These are phyloP conservation scores for Phrynosoma platyrhinos DNA, from an alignment of 2,113 vertebrate genomes.

Conservation along the genomic window DNA sequence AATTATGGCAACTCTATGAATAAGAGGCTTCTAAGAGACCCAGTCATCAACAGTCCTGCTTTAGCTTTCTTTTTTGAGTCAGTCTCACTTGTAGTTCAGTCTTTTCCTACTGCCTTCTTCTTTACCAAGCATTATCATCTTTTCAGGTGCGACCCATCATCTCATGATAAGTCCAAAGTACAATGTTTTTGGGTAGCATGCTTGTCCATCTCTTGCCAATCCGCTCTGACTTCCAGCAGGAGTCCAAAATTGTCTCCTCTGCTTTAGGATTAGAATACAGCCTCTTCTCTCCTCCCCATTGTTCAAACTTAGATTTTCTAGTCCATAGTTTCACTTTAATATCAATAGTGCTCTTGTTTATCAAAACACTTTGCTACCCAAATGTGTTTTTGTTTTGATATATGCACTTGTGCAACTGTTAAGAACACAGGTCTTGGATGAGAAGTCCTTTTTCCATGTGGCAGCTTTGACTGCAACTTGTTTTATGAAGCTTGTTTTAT, in stretches of 20 bases:
- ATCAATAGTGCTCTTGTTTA: not conserved
- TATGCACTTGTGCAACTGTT: not conserved
- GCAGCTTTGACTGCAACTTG: slow-evolving; percentile 4
- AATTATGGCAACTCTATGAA: too few relatives aligned
- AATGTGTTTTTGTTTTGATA: slow-evolving; percentile 6
- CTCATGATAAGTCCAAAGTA: too few relatives aligned
- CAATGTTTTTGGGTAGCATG: not conserved
- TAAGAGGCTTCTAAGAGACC: too few relatives aligned
- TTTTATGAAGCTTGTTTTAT: not conserved
- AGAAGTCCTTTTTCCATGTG: not conserved
- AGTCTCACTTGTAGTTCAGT: too few relatives aligned
- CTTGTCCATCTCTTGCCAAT: not conserved
- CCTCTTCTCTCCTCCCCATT: not conserved
- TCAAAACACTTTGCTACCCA: not conserved
- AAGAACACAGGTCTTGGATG: not conserved
- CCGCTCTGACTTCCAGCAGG: not conserved
- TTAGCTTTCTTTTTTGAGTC: too few relatives aligned
- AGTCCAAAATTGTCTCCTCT: not conserved
- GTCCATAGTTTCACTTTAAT: not conserved
- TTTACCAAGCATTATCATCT: too few relatives aligned
- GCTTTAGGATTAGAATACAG: too few relatives aligned
- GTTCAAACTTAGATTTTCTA: not conserved
- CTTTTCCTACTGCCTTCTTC: too few relatives aligned
- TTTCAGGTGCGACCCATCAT: too few relatives aligned
- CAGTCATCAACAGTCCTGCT: too few relatives aligned